phyloP scores from a whole-genome alignment of 2,113 vertebrate species.

The Ptyas mucosa region DNA sequence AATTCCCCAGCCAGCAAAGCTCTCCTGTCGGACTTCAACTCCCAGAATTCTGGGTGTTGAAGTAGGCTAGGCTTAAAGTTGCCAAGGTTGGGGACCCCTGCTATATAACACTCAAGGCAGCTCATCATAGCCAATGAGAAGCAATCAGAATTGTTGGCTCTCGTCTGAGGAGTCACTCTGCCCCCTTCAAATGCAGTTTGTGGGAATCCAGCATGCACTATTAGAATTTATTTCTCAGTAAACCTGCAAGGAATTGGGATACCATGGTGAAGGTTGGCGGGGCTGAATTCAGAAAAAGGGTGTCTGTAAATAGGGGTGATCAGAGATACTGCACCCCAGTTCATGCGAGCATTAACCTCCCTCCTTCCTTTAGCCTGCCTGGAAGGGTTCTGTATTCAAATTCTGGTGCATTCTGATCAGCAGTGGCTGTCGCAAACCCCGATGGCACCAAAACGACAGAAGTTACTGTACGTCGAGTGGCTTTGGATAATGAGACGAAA shows the following conservation, averaged over 20 bases:
- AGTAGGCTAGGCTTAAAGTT: too few relatives aligned
- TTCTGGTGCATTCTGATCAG: neutral
- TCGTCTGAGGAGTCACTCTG: neutral
- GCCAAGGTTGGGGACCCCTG: too few relatives aligned
- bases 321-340: neutral
- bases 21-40: too few relatives aligned
- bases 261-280: accelerated
- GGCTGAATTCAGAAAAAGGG: neutral
- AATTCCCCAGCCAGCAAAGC: too few relatives aligned
- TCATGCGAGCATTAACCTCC: neutral
- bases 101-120: neutral
- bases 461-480: neutral
- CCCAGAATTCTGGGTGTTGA: too few relatives aligned
- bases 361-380: neutral
- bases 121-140: neutral
- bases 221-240: neutral
- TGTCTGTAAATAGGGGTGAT: neutral
- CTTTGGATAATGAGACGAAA: too few relatives aligned
- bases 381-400: neutral
- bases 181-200: neutral
- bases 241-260: neutral
- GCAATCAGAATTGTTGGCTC: neutral
- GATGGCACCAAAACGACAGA: neutral
- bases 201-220: neutral
- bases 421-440: neutral